phyloP scores from a whole-genome alignment of 1,140 invertebrate genomes.

The Pseudobourletiella spinata region DNA sequence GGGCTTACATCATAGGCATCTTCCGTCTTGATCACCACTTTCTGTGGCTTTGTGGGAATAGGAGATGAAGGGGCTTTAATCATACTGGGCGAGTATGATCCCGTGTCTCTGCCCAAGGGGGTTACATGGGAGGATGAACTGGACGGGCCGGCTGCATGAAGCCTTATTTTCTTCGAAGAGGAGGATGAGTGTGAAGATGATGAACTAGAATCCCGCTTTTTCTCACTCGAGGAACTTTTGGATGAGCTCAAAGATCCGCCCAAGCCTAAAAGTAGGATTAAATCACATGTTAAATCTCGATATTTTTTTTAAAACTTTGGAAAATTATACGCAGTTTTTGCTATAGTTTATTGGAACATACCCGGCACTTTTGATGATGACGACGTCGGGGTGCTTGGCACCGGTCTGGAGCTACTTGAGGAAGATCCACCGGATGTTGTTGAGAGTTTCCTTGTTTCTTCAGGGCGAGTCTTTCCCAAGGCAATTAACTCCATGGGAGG shows the following conservation, averaged over 20 bases:
- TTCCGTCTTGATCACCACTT: conserved; percentile 4
- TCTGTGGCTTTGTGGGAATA: not conserved
- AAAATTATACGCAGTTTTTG: too few relatives aligned
- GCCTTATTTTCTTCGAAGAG: conserved; percentile 16
- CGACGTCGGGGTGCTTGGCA: not conserved
- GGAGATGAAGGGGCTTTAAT: not conserved
- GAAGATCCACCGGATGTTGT: not conserved
- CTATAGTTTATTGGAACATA: not conserved
- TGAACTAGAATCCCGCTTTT: not conserved
- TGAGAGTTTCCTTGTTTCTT: conserved; percentile 1
- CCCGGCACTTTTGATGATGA: not conserved
- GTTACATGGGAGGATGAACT: conserved; percentile 5
- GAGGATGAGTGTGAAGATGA: not conserved
- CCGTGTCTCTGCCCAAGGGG: too few relatives aligned
- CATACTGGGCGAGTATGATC: not conserved
- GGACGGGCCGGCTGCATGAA: not conserved
- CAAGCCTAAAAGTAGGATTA: too few relatives aligned
- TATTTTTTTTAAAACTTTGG: not conserved
- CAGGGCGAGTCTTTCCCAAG: conserved; percentile 15
- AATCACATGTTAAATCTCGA: not conserved
- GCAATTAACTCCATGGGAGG: conserved; percentile 27
- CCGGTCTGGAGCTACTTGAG: not conserved
- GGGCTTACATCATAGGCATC: not conserved
- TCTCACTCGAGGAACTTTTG: not conserved
- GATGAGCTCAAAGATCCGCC: too few relatives aligned